phyloP scores from a whole-genome alignment of 53 echinoderm and acorn worm species.

The Echinometra lucunter region DNA sequence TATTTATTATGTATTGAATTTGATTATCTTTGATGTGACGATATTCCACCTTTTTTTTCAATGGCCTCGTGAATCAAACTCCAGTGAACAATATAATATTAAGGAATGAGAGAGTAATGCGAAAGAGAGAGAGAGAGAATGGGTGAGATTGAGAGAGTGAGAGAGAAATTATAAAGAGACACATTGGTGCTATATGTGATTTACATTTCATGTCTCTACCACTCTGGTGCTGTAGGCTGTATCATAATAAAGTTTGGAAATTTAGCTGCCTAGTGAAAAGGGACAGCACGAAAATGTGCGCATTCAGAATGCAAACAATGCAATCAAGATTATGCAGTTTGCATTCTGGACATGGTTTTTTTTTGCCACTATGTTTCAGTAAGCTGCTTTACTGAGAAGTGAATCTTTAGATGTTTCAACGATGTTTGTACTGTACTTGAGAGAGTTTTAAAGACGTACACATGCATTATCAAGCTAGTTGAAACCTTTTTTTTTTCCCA shows the following conservation, averaged over 20 bases:
- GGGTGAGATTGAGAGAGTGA: neutral
- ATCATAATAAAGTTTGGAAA: no score
- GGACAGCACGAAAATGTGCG: no score
- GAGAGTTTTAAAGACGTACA: neutral
- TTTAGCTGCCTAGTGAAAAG: no score
- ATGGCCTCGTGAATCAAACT: neutral
- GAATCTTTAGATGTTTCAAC: neutral
- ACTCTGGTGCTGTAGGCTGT: no score
- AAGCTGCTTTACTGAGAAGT: no score
- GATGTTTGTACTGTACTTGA: neutral
- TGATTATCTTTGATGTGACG: neutral
- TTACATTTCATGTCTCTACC: no score
- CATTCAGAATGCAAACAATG: no score
- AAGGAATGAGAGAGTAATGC: neutral
- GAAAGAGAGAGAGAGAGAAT: neutral
- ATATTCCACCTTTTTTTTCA: neutral
- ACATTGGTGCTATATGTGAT: neutral
- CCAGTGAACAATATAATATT: neutral
- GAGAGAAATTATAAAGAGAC: neutral
- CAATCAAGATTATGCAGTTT: no score
- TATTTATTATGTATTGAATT: constrained; percentile 2
- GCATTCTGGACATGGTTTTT: no score
- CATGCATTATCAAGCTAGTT: no score
- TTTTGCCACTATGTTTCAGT: no score
- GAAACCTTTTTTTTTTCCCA: no score